A percentile compares a stretch with the other conserved stretches of the same genome.
These are phyloP conservation scores for Julus scanicus DNA, from an alignment of 2,888 invertebrate genomes.

Conservation along the genomic window DNA sequence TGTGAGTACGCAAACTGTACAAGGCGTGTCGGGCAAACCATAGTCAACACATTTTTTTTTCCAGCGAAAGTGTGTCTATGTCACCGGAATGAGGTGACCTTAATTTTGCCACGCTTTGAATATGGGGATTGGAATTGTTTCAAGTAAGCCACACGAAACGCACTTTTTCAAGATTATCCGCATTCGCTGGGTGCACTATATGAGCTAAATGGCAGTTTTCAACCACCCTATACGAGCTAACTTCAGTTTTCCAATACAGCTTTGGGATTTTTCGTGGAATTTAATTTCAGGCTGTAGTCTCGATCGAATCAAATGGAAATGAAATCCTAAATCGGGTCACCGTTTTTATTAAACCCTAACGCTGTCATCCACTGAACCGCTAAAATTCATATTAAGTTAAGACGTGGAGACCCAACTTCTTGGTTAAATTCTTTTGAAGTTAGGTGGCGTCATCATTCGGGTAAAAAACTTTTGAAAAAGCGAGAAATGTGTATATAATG, in stretches of 20 bases:
- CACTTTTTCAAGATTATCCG: neutral
- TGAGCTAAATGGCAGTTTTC: neutral
- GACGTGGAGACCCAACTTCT: neutral
- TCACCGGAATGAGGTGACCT: conserved; percentile 39
- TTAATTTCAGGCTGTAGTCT: neutral
- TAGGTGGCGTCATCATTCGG: neutral
- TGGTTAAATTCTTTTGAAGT: neutral
- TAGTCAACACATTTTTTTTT: conserved; percentile 3
- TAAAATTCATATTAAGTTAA: neutral
- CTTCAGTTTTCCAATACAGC: neutral
- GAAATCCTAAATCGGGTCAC: conserved; percentile 24
- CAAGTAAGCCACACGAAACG: neutral
- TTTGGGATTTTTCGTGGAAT: neutral
- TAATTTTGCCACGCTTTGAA: neutral
- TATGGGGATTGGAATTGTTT: conserved; percentile 29
- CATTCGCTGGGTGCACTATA: neutral
- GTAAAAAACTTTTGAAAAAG: too few relatives aligned
- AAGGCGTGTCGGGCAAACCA: neutral
- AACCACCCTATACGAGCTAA: neutral
- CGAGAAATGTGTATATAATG: too few relatives aligned
- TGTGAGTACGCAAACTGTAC: neutral
- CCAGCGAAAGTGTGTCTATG: conserved; percentile 7
- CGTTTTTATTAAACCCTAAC: neutral
- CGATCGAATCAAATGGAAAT: neutral
- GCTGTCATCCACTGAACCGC: neutral